These are phyloP conservation scores for Papilio glaucus DNA, from an alignment of 1,140 invertebrate species.

Conservation along the genomic window DNA sequence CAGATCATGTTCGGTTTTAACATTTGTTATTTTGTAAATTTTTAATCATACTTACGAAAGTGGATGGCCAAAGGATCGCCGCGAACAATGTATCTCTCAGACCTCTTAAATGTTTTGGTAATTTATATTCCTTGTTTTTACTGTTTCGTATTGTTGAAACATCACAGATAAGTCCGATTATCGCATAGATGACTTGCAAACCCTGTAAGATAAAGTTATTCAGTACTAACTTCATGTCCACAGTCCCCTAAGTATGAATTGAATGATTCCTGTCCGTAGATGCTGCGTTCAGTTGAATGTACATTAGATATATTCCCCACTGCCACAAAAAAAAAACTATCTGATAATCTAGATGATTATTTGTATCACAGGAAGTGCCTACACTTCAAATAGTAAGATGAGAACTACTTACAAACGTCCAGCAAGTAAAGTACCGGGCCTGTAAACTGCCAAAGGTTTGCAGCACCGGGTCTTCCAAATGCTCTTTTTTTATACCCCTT, in stretches of 20 bases:
- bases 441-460: slow-evolving; percentile 44
- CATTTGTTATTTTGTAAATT: no score
- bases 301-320: no score
- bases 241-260: no score
- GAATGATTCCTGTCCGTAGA: no score
- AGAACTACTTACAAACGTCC: slow-evolving; percentile 56
- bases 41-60: slow-evolving; percentile 48
- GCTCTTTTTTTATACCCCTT: slow-evolving; percentile 1
- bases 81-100: slow-evolving; percentile 50
- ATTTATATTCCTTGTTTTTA: slow-evolving; percentile 38
- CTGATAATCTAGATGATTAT: no score
- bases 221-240: no score
- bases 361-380: no score
- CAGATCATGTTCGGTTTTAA: no score
- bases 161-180: slow-evolving; percentile 47
- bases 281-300: no score
- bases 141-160: slow-evolving; percentile 31
- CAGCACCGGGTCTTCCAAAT: slow-evolving; percentile 41
- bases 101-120: slow-evolving; percentile 46
- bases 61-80: slow-evolving; percentile 54
- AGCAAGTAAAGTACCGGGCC: slow-evolving; percentile 51
- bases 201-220: slow-evolving; percentile 49
- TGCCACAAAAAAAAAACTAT: no score
- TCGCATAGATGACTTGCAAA: slow-evolving; percentile 50
- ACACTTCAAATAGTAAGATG: no score